Base-by-base conservation (phyloP, 2,797 vertebrate genomes). In the Paedocypris micromegethes region DNA sequence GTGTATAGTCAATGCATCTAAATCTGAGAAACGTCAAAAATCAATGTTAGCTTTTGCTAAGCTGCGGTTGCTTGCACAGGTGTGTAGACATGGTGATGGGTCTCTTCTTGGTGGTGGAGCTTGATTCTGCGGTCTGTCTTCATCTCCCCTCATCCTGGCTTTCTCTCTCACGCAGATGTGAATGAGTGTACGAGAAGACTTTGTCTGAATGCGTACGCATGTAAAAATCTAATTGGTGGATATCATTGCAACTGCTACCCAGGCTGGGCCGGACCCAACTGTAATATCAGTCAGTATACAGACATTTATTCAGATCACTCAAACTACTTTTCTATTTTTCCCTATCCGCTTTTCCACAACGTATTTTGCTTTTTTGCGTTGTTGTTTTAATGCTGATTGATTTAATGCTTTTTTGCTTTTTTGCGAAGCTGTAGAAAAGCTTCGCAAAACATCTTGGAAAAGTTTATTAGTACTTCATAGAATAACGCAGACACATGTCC, bases 191-290 rank as follows among this genome's bases (percentile, higher is more conserved):
- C 84, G 77, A 90, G 88, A 86, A 93, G 90, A 87, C 92, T 93
- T 88, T 98, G 95, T 91, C 85, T 90, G 91, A 92, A 96, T 84
- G 92, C 95, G 93, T 93, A 92, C 85, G 89, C 90, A 92, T 98
- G 96, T 93, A 98, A 97, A 97, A 96, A 98, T 93, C 90, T 98
- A 90, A 96, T 97, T 96, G 96, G 95, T 91, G 93, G 95, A 95
- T 98, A 94, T 96, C 93, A 91, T 91, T 98, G 95, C 89, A 84
- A 87, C 91, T 98, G 95, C 91, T 88, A 92, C 87, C 93, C 77
- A 78, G 94, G 95, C 94, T 98, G 95, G 96, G 91, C 86, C 87
- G 95, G 96, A 88, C 83, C 81, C 84, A 92, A 95, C 90, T 98
- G 95, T 93, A 91, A 97, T 80, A 91, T 94, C 89, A 93, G 96